A percentile compares a stretch with the other conserved stretches of the same genome.
These are phyloP conservation scores for Dendrocincla fuliginosa DNA, from an alignment of 2,797 vertebrate genomes.

Conservation along the genomic window DNA sequence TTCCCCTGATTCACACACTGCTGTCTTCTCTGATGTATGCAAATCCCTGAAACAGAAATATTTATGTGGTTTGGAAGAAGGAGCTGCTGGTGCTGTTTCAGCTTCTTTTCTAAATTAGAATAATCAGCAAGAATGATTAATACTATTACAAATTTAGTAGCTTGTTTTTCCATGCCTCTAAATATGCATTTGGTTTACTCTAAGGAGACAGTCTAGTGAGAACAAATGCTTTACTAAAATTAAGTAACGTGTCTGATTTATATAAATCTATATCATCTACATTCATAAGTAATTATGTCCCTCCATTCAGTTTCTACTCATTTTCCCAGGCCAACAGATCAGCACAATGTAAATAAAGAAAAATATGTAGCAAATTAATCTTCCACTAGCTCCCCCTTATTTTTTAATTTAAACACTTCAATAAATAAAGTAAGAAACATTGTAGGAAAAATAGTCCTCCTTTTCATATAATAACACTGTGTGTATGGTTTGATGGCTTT, in stretches of 20 bases:
- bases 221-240: background rate
- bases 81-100: background rate
- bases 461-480: background rate
- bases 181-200: background rate
- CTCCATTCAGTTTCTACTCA: background rate
- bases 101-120: constrained; percentile 2
- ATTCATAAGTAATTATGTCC: background rate
- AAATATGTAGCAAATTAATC: background rate
- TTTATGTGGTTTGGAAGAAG: background rate
- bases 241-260: constrained; percentile 15
- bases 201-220: background rate
- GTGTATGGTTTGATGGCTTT: background rate
- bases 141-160: background rate
- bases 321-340: background rate
- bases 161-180: background rate
- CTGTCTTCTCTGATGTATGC: background rate
- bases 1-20: background rate
- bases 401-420: background rate
- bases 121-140: constrained; percentile 16
- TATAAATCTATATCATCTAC: background rate
- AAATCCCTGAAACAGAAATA: background rate
- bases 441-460: background rate
- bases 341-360: background rate
- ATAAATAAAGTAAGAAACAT: background rate
- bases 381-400: background rate